Base-by-base conservation (phyloP, 2,888 invertebrate species). In the Gymnosoma rotundatum region DNA sequence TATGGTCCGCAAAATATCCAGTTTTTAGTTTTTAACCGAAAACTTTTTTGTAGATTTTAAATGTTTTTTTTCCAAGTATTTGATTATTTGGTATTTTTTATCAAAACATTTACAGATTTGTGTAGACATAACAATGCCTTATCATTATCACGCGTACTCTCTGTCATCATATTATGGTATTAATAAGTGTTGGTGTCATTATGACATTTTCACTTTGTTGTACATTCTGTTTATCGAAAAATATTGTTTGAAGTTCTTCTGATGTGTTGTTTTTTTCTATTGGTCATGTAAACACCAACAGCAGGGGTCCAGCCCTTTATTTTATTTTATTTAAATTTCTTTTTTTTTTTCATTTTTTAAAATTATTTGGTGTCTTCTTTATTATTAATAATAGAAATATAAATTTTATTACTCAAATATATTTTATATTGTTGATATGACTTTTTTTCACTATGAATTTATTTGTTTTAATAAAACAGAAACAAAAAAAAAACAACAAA, bases 201-300 rank as follows among this genome's bases (percentile, higher is more conserved):
- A 78, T 78, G 74, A 74, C 78, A 81, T 81, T 84, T 81, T 74
- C 60, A 67, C 45, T 52, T 61, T 78, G 69, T 58, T 64, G 20
- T 60, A 21, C 9, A 70, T 7, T 38, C 10, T 50, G 66, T 64
- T 72, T 14, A 50, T 50, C 25, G 20, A 67, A 76, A 67, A 61
- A 32, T 52, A 21, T 36, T 12, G n/a, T 36, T 36, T 45, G 16
- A 25, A 18, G 54, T 54, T 54, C 18, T 36, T 70, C 38, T 32
- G 32, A 66, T 56, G 18, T 58, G 25, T 72, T 66, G 25, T 72
- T 66, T 58, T 8, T 38, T 21, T 50, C 67, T 50, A 14, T 52
- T 32, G 25, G 16, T 70, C 18, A 9, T 12, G 21, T 58, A 67
- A 36, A 42, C 54, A 48, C 48, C 58, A 69, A 20, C 81, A 64